phyloP scores from a whole-genome alignment of 1,140 invertebrate species.

The Tyrophagus putrescentiae region DNA sequence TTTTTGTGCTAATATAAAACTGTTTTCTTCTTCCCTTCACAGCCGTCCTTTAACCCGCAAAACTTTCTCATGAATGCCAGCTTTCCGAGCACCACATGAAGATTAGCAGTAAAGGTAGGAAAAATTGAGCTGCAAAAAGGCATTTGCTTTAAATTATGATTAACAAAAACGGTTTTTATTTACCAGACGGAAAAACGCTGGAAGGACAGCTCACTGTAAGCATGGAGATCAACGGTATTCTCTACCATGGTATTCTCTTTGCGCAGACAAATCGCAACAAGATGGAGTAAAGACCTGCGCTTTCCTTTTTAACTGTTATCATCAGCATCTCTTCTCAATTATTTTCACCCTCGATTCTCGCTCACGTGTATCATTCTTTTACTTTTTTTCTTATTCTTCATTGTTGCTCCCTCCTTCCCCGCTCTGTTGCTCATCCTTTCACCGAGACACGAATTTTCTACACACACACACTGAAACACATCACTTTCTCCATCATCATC shows the following conservation, averaged over 20 bases:
- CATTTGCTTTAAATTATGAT: background rate
- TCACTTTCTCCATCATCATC: too few relatives aligned
- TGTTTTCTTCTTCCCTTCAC: too few relatives aligned
- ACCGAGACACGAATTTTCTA: too few relatives aligned
- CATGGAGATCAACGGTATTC: conserved; percentile 87
- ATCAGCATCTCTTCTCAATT: too few relatives aligned
- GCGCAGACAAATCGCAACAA: conserved; percentile 40
- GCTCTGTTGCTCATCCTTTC: too few relatives aligned
- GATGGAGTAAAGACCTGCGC: background rate
- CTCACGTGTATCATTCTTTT: too few relatives aligned
- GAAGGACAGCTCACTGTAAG: conserved; percentile 77
- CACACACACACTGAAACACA: too few relatives aligned
- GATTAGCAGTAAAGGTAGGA: conserved; percentile 6
- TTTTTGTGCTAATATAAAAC: background rate
- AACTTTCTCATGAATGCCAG: conserved; percentile 33
- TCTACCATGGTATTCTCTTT: conserved; percentile 72
- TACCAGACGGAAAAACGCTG: conserved; percentile 41
- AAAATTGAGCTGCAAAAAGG: too few relatives aligned
- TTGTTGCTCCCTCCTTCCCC: too few relatives aligned
- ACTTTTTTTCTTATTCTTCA: too few relatives aligned
- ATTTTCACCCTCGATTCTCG: too few relatives aligned
- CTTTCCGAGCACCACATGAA: conserved; percentile 55
- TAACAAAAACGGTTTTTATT: conserved; percentile 3
- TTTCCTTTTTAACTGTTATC: too few relatives aligned
- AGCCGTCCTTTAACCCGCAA: background rate